Percentiles rank a stretch among this genome's conserved stretches.
Evolutionary conservation across 2,888 invertebrate species (phyloP).

Genomic region (Entomobrya proxima): DNA sequence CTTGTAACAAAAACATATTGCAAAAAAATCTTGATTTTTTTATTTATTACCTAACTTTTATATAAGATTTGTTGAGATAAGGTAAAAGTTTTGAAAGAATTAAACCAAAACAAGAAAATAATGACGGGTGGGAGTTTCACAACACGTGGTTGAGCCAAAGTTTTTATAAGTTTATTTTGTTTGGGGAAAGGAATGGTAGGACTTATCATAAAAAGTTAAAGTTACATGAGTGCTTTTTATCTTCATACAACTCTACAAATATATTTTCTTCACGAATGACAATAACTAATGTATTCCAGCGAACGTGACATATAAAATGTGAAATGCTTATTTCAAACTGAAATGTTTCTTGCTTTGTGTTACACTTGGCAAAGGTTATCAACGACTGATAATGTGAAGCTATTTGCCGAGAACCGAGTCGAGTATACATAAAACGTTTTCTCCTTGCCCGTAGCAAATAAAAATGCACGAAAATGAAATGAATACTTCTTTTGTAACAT

Average conservation of each 20-base stretch:
- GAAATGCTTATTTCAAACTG: neutral
- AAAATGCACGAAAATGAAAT: no score
- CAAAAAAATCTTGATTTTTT: no score
- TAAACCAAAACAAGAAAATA: neutral
- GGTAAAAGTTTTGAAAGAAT: neutral
- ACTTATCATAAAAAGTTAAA: neutral
- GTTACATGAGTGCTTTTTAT: constrained; percentile 8
- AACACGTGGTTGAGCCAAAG: constrained; percentile 2
- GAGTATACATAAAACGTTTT: no score
- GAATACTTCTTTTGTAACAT: no score
- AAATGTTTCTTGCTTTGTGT: no score
- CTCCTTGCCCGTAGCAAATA: no score
- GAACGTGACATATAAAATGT: neutral
- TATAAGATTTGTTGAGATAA: no score
- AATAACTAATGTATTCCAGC: neutral
- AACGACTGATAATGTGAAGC: no score
- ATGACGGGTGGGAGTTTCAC: neutral
- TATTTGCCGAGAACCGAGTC: no score
- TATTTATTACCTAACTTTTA: no score
- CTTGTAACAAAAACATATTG: no score
- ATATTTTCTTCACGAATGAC: neutral
- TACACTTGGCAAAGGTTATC: neutral
- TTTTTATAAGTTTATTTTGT: neutral
- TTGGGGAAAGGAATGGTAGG: neutral
- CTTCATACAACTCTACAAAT: neutral